phyloP scores from a whole-genome alignment of 2,797 vertebrate species.

The Sebastes ruberrimus region DNA sequence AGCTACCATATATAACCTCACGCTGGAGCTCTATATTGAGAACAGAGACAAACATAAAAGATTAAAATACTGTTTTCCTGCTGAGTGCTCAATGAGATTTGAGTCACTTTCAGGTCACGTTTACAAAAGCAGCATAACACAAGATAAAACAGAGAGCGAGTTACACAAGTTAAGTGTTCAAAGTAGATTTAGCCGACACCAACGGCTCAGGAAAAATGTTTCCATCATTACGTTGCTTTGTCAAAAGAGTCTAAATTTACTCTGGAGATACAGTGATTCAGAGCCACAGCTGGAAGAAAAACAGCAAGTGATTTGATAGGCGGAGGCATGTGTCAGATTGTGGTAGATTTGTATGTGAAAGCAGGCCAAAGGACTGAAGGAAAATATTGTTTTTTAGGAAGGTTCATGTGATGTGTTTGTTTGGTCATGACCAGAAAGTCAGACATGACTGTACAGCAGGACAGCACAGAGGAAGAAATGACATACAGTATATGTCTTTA shows the following conservation, averaged over 20 bases:
- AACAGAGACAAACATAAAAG: constrained; percentile 45
- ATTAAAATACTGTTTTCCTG: constrained; percentile 15
- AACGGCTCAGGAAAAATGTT: constrained; percentile 26
- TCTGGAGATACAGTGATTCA: constrained; percentile 22
- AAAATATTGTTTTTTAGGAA: constrained; percentile 13
- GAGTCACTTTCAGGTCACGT: constrained; percentile 40
- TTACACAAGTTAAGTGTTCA: constrained; percentile 34
- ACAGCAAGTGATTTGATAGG: constrained; percentile 44
- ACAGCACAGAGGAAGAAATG: neutral
- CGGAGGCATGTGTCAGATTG: constrained; percentile 45
- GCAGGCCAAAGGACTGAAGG: constrained; percentile 19
- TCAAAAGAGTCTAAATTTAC: constrained; percentile 55
- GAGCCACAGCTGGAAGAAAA: constrained; percentile 32
- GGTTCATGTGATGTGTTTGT: constrained; percentile 12
- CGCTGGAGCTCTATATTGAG: constrained; percentile 42
- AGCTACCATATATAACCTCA: constrained; percentile 42
- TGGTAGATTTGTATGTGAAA: constrained; percentile 41
- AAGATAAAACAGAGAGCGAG: constrained; percentile 13
- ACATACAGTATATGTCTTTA: neutral
- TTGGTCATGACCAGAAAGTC: neutral
- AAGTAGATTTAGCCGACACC: constrained; percentile 29
- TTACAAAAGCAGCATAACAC: constrained; percentile 18
- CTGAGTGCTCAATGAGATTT: constrained; percentile 12
- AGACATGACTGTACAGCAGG: neutral
- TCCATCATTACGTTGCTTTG: constrained; percentile 23